Base-by-base conservation (phyloP, 2,113 vertebrate species). In the Jaculus jaculus region DNA sequence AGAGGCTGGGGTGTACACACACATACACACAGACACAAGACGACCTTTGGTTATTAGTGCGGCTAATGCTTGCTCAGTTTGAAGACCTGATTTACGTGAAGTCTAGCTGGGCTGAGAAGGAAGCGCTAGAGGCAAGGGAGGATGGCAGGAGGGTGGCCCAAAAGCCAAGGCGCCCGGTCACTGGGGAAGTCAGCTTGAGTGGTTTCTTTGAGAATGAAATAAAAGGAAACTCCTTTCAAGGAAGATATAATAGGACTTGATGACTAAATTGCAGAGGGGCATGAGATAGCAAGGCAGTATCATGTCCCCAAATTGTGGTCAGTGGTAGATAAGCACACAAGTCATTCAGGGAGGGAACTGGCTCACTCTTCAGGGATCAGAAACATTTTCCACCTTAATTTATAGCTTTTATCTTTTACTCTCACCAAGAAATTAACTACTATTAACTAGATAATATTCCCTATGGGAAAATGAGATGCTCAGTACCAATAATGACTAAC, bases 391-490 rank as follows among this genome's bases (percentile, higher is more conserved):
- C 39, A 66, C 51, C 42, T 84, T 90, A 84, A 92, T 92, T 81
- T 85, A 92, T 66, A 95, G 74, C 47, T 72, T 95, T 84, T 88
- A 16, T 65, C 34, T 69, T 24, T 94, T 73, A 68, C 30, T 75
- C 10, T 75, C 5, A 63, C n/a, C 71, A 34, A 92, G 37, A 73
- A 65, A 47, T 77, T 66, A 77, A n/a, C 39, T 0, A 7, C 32
- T 58, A 39, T 96, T 65, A 94, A 74, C 30, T 77, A 87, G 69
- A 65, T 90, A 87, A 87, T 58, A 68, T 93, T 83, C 37, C 65
- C 54, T 86, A 0, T 47, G 66, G 80, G 60, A 91, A 83, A 61
- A 85, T 74, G 51, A 77, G 60, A 51, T 0, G 6, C n/a, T 95
- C 60, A 69, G 42, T 79, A 75, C 42, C 34, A 89, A 1, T 82